phyloP scores from a whole-genome alignment of 2,888 invertebrate genomes.

The Bembecia ichneumoniformis region DNA sequence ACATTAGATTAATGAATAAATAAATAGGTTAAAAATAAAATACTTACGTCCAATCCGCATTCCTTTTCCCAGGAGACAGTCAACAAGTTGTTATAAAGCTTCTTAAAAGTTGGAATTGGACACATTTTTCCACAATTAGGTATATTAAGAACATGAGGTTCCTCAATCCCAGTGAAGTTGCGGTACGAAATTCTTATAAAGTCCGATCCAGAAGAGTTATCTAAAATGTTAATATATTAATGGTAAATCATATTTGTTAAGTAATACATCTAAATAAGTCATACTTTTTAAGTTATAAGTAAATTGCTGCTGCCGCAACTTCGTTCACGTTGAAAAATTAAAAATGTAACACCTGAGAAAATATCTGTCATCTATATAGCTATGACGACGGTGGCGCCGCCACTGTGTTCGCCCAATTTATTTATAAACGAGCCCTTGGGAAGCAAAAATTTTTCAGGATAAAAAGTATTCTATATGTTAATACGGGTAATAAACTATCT shows the following conservation, averaged over 20 bases:
- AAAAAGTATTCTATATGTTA: too few relatives aligned
- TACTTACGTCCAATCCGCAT: constrained; percentile 64
- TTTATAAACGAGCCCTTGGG: too few relatives aligned
- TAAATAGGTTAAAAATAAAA: too few relatives aligned
- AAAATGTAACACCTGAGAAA: too few relatives aligned
- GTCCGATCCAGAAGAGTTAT: constrained; percentile 18
- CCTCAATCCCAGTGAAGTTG: constrained; percentile 68
- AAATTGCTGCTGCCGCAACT: too few relatives aligned
- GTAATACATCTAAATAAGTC: background rate
- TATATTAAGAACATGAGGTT: constrained; percentile 72
- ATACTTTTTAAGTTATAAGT: background rate
- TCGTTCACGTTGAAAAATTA: too few relatives aligned
- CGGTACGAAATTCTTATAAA: constrained; percentile 75
- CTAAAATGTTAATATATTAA: constrained; percentile 12
- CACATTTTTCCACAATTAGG: constrained; percentile 78
- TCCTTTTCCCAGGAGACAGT: constrained; percentile 78
- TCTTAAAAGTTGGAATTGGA: constrained; percentile 66
- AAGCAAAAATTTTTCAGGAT: too few relatives aligned
- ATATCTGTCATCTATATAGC: too few relatives aligned
- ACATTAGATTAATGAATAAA: too few relatives aligned
- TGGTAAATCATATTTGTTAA: background rate
- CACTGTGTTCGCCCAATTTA: too few relatives aligned
- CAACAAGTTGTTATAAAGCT: constrained; percentile 71
- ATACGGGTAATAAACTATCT: too few relatives aligned
- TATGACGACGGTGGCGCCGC: too few relatives aligned